phyloP scores from a whole-genome alignment of 2,797 vertebrate species.

The Halcyon leucocephala region DNA sequence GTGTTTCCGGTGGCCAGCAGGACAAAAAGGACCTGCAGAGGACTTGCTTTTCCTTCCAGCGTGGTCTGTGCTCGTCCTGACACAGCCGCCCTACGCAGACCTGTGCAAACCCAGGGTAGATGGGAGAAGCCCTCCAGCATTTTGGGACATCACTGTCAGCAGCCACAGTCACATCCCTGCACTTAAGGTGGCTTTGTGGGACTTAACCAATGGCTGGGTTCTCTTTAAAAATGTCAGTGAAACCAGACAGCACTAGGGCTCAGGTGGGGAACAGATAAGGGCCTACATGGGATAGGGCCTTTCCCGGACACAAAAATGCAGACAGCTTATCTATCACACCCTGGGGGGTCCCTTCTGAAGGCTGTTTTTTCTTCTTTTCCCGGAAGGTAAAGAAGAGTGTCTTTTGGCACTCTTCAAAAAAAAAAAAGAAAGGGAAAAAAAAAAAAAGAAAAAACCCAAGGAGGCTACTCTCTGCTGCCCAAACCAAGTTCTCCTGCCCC shows the following conservation, averaged over 20 bases:
- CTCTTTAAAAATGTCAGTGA: background rate
- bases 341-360: background rate
- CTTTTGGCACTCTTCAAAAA: background rate
- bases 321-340: background rate
- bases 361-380: background rate
- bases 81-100: background rate
- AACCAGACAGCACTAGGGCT: background rate
- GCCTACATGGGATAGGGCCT: background rate
- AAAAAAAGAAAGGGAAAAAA: background rate
- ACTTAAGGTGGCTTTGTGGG: rapidly evolving
- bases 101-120: background rate
- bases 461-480: background rate
- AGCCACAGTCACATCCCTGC: background rate
- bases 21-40: background rate
- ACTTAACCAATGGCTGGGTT: background rate
- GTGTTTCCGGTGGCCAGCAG: background rate
- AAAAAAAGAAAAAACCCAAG: background rate
- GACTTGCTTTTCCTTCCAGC: background rate
- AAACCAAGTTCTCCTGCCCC: background rate
- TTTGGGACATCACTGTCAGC: background rate
- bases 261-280: background rate
- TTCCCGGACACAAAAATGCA: background rate
- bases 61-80: background rate
- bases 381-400: background rate
- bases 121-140: background rate